Conservation (phyloP, 2,888 invertebrate species). For the Tribolium freemani region DNA sequence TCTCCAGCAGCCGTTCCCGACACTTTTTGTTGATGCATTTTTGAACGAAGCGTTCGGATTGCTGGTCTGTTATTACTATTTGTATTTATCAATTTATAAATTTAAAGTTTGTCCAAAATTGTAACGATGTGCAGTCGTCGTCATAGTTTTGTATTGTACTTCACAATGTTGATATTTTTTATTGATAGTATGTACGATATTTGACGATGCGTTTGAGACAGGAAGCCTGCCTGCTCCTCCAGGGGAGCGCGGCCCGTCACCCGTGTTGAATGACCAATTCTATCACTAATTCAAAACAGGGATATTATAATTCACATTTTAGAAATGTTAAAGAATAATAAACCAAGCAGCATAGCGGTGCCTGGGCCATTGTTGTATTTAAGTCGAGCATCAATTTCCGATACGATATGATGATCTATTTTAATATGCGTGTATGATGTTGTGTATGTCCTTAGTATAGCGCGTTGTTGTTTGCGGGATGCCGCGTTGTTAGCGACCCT, state of each 20-base stretch:
- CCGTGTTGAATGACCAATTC: slow-evolving; percentile 65
- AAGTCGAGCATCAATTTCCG: slow-evolving; percentile 65
- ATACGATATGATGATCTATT: slow-evolving; percentile 65
- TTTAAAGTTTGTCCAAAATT: slow-evolving; percentile 60
- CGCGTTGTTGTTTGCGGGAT: slow-evolving; percentile 68
- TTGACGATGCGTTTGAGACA: slow-evolving; percentile 59
- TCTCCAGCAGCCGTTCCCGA: slow-evolving; percentile 65
- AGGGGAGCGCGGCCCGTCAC: slow-evolving; percentile 47
- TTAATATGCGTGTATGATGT: slow-evolving; percentile 69
- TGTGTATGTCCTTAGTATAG: slow-evolving; percentile 67
- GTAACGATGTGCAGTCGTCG: slow-evolving; percentile 55
- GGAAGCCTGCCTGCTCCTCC: slow-evolving; percentile 45
- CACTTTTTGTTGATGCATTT: slow-evolving; percentile 69
- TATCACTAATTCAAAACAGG: slow-evolving; percentile 51
- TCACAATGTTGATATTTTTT: slow-evolving; percentile 67
- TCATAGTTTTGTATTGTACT: slow-evolving; percentile 62
- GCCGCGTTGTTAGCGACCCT: slow-evolving; percentile 69
- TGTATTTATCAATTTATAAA: slow-evolving; percentile 52
- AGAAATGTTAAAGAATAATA: slow-evolving; percentile 59
- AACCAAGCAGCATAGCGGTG: slow-evolving; percentile 63
- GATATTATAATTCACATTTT: slow-evolving; percentile 59
- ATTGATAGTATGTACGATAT: slow-evolving; percentile 62
- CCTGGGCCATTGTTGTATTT: slow-evolving; percentile 67
- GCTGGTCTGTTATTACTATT: slow-evolving; percentile 61
- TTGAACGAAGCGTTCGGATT: slow-evolving; percentile 65